Conservation (phyloP, 2,888 invertebrate genomes). For the Athrips mouffetella region DNA sequence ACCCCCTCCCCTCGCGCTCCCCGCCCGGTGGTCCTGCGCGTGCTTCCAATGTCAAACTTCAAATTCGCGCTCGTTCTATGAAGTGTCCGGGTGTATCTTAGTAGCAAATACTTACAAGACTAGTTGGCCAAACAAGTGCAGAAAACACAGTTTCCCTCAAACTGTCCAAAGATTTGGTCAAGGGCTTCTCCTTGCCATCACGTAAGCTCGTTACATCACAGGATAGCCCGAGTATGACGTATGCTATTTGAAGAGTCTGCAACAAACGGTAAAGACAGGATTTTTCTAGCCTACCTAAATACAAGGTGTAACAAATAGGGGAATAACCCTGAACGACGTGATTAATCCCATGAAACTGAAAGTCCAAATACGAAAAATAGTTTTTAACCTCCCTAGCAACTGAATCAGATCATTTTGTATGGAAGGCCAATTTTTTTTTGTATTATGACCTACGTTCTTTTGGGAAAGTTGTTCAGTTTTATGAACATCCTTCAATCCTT, state of each 20-base stretch:
- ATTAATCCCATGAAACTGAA: too few species aligned
- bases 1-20: too few species aligned
- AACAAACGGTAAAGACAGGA: too few species aligned
- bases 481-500: too few species aligned
- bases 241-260: constrained; percentile 38
- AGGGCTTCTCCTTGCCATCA: constrained; percentile 9
- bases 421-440: background rate
- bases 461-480: constrained; percentile 1
- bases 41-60: too few species aligned
- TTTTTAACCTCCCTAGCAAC: background rate
- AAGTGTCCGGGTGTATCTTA: too few species aligned
- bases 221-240: constrained; percentile 23
- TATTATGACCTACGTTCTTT: background rate
- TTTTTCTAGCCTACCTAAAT: too few species aligned
- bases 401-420: too few species aligned
- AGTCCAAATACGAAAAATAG: background rate
- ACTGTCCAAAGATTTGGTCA: constrained; percentile 15
- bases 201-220: constrained; percentile 22
- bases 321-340: too few species aligned
- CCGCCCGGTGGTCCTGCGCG: too few species aligned
- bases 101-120: constrained; percentile 33
- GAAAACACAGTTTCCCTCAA: constrained; percentile 23
- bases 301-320: too few species aligned
- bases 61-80: too few species aligned
- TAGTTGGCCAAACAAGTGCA: constrained; percentile 26